These are phyloP conservation scores for Noctua janthe DNA, from an alignment of 2,888 invertebrate genomes.

Conservation along the genomic window DNA sequence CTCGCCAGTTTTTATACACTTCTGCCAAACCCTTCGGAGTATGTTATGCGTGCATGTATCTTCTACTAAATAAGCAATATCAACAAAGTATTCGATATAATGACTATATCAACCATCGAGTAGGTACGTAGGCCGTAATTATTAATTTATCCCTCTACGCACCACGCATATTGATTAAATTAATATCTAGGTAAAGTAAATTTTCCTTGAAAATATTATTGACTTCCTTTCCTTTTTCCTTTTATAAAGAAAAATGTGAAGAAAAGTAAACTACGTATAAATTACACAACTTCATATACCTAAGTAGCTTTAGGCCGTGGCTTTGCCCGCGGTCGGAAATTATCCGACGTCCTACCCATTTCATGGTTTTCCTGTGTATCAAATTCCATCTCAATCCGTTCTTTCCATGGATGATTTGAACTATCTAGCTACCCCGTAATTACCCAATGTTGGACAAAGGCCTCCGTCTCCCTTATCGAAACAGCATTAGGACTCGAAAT, in stretches of 20 bases:
- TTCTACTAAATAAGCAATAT: neutral
- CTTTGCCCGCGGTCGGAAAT: neutral
- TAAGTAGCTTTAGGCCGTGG: neutral
- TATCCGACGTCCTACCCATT: neutral
- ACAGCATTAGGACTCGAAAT: neutral
- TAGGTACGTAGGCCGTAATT: neutral
- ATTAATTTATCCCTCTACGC: conserved; percentile 10
- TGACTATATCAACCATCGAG: neutral
- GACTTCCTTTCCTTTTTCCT: neutral
- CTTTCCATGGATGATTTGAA: neutral
- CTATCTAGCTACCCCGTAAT: neutral
- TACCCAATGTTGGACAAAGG: neutral
- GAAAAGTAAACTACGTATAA: conserved; percentile 3
- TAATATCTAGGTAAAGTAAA: conserved; percentile 8
- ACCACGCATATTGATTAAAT: conserved; percentile 25
- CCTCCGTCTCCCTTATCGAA: neutral
- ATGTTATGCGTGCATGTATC: no score
- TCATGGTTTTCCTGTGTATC: neutral
- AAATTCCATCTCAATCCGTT: neutral
- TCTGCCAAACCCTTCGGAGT: neutral
- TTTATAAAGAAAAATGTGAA: conserved; percentile 1
- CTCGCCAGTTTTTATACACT: neutral
- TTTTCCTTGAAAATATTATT: conserved; percentile 12
- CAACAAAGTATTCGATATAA: neutral
- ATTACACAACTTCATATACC: neutral